A percentile compares a stretch with the other conserved stretches of the same genome.
These are phyloP conservation scores for Brenthis hecate DNA, from an alignment of 2,888 invertebrate species.

Conservation along the genomic window DNA sequence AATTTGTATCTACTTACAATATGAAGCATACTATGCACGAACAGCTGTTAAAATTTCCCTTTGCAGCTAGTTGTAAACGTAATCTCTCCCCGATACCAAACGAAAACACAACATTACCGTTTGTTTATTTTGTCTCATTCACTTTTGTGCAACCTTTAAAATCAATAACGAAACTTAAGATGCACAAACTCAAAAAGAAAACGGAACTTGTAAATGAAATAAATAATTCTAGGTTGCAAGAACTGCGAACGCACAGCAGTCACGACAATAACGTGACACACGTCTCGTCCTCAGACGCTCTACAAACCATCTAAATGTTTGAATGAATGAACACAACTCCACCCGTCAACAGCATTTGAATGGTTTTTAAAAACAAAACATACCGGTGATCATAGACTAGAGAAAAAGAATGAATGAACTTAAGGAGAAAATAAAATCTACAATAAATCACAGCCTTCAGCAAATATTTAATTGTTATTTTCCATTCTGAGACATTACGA, in stretches of 20 bases:
- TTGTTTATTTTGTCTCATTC: conserved; percentile 52
- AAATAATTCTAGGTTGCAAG: conserved; percentile 40
- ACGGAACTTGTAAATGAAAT: conserved; percentile 21
- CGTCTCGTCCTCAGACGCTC: conserved; percentile 69
- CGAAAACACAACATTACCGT: conserved; percentile 68
- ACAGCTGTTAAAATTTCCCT: conserved; percentile 67
- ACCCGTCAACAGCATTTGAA: conserved; percentile 26
- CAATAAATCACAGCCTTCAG: not conserved
- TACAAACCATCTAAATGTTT: conserved; percentile 47
- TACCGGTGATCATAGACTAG: conserved; percentile 14
- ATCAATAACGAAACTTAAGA: conserved; percentile 23
- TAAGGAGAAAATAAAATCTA: not conserved
- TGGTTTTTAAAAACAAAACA: conserved; percentile 33
- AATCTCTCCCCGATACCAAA: conserved; percentile 59
- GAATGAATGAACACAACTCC: conserved; percentile 35
- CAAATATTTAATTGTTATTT: not conserved
- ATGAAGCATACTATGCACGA: conserved; percentile 76
- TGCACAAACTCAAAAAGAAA: conserved; percentile 32
- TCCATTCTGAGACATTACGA: no score
- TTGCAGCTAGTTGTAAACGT: conserved; percentile 47
- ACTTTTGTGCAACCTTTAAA: conserved; percentile 35
- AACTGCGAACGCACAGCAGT: conserved; percentile 77
- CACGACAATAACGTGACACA: conserved; percentile 63
- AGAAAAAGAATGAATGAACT: conserved; percentile 21
- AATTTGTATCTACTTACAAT: conserved; percentile 62